These are phyloP conservation scores for Diplosoma virens DNA, from an alignment of 23 tunicate species.

Conservation along the genomic window DNA sequence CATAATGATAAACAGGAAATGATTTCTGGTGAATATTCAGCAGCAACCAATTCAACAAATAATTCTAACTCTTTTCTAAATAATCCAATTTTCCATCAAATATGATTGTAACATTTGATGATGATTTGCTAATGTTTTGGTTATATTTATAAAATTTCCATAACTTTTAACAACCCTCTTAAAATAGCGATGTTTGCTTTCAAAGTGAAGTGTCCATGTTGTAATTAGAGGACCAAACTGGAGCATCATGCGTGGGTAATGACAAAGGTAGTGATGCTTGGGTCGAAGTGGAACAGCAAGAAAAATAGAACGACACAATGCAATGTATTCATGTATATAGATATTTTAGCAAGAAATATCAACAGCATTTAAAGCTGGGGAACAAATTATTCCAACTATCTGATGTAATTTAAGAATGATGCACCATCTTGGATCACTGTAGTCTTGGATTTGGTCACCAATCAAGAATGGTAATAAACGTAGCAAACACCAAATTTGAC, in stretches of 20 bases:
- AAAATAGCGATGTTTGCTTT: constrained; percentile 53
- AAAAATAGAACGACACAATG: neutral
- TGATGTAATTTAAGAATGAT: neutral
- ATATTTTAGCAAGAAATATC: neutral
- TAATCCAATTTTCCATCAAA: neutral
- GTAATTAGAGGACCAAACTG: constrained; percentile 58
- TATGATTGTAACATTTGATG: constrained; percentile 42
- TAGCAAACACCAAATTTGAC: constrained; percentile 55
- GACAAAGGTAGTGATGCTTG: constrained; percentile 52
- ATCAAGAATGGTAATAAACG: constrained; percentile 49
- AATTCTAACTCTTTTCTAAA: neutral
- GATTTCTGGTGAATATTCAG: too few relatives aligned
- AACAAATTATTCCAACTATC: constrained; percentile 30
- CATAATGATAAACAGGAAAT: too few relatives aligned
- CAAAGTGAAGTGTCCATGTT: constrained; percentile 55
- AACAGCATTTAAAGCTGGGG: constrained; percentile 1
- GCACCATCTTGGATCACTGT: neutral
- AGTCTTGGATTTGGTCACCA: neutral
- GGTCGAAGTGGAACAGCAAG: constrained; percentile 28
- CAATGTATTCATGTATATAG: constrained; percentile 18
- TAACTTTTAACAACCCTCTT: constrained; percentile 1
- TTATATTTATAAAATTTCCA: constrained; percentile 41
- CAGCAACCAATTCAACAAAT: neutral
- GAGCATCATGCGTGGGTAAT: constrained; percentile 31
- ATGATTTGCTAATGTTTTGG: constrained; percentile 17